These are phyloP conservation scores for Bimastos eiseni DNA, from an alignment of 2,888 invertebrate genomes.

Conservation along the genomic window DNA sequence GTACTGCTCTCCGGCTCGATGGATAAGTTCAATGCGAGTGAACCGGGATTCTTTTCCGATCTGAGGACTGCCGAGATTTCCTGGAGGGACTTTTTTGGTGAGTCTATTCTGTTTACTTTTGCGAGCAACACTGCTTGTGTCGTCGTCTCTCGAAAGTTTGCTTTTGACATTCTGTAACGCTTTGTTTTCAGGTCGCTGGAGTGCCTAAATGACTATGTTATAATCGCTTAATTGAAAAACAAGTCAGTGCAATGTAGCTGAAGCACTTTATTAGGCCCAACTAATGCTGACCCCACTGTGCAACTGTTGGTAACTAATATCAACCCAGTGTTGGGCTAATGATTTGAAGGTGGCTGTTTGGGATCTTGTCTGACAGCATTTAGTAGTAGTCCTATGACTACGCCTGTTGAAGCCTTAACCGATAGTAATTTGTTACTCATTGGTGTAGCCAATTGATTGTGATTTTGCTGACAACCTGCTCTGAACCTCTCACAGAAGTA, in stretches of 20 bases:
- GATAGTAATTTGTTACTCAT: too few species aligned
- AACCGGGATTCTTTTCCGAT: background rate
- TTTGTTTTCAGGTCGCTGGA: background rate
- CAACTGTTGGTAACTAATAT: too few species aligned
- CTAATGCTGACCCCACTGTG: too few species aligned
- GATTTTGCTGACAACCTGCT: too few species aligned
- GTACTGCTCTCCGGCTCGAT: background rate
- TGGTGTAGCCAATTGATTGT: too few species aligned
- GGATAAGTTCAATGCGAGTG: background rate
- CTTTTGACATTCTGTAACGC: background rate
- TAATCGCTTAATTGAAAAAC: background rate
- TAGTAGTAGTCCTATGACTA: too few species aligned
- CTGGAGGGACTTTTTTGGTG: constrained; percentile 19
- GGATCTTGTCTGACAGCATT: too few species aligned
- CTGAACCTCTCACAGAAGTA: too few species aligned
- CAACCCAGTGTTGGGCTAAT: too few species aligned
- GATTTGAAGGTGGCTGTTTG: too few species aligned
- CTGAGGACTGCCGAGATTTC: background rate
- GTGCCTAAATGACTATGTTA: background rate
- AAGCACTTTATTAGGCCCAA: too few species aligned
- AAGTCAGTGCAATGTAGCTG: background rate
- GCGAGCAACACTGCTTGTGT: background rate
- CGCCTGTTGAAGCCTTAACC: background rate
- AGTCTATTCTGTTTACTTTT: background rate
- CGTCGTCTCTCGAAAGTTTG: background rate